These are phyloP conservation scores for Epicampocera succincta DNA, from an alignment of 2,888 invertebrate species.

Conservation along the genomic window DNA sequence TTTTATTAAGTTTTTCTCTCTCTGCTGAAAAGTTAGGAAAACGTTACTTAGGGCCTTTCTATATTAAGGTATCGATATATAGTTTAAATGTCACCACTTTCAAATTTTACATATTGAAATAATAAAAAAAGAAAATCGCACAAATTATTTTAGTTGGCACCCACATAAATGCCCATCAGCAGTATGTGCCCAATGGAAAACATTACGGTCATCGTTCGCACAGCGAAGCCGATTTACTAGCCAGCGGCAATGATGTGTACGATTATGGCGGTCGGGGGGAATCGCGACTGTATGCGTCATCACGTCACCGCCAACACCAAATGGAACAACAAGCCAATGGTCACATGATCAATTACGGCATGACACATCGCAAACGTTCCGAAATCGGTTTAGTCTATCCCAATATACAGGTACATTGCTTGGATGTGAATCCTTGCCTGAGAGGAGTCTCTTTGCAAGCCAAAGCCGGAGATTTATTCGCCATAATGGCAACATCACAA, in stretches of 20 bases:
- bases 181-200: conserved; percentile 78
- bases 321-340: conserved; percentile 68
- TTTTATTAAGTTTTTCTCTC: no score
- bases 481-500: conserved; percentile 94
- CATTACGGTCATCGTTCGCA: conserved; percentile 86
- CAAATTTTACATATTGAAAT: no score
- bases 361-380: conserved; percentile 78
- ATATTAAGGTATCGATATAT: no score
- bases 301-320: conserved; percentile 70
- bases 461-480: conserved; percentile 94
- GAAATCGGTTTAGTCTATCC: conserved; percentile 81
- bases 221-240: conserved; percentile 93
- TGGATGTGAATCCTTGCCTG: conserved; percentile 92
- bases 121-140: no score
- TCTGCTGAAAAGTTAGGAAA: no score
- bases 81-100: no score
- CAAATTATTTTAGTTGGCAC: conserved; percentile 75
- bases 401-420: conserved; percentile 83
- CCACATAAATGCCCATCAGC: conserved; percentile 76
- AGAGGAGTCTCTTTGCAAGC: conserved; percentile 90
- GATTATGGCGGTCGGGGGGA: conserved; percentile 73
- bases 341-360: conserved; percentile 70
- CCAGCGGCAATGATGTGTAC: conserved; percentile 80
- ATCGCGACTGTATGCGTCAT: conserved; percentile 79
- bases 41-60: no score